These are phyloP conservation scores for Cephus nigrinus DNA, from an alignment of 2,888 invertebrate genomes.

Conservation along the genomic window DNA sequence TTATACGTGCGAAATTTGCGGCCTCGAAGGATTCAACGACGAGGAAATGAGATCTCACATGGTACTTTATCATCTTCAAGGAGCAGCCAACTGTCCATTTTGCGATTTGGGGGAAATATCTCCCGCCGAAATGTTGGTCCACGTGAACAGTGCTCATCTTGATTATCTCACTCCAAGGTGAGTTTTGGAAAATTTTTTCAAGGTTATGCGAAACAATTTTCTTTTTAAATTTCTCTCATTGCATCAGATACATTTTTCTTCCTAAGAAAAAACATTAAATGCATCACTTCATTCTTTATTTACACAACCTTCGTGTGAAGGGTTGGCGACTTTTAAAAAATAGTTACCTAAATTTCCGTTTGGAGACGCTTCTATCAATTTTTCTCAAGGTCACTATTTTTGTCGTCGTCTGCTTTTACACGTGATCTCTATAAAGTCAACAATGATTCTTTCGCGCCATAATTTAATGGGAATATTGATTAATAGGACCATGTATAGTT, in stretches of 20 bases:
- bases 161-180: conserved; percentile 79
- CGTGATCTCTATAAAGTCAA: neutral
- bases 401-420: neutral
- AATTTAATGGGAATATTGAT: neutral
- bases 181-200: neutral
- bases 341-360: neutral
- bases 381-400: neutral
- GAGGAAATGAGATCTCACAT: conserved; percentile 85
- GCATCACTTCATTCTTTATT: neutral
- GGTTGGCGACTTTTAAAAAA: neutral
- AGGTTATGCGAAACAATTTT: neutral
- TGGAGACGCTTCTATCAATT: neutral
- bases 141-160: conserved; percentile 86
- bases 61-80: conserved; percentile 81
- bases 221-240: neutral
- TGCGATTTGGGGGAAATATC: conserved; percentile 81
- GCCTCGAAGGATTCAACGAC: conserved; percentile 82
- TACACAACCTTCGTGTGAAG: neutral
- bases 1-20: conserved; percentile 86
- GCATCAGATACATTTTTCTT: neutral
- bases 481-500: neutral
- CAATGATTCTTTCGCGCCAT: neutral
- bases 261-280: neutral
- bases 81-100: conserved; percentile 83
- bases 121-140: conserved; percentile 79